Evolutionary conservation across 2,113 vertebrate species (phyloP).

Genomic region (Equus przewalskii): DNA sequence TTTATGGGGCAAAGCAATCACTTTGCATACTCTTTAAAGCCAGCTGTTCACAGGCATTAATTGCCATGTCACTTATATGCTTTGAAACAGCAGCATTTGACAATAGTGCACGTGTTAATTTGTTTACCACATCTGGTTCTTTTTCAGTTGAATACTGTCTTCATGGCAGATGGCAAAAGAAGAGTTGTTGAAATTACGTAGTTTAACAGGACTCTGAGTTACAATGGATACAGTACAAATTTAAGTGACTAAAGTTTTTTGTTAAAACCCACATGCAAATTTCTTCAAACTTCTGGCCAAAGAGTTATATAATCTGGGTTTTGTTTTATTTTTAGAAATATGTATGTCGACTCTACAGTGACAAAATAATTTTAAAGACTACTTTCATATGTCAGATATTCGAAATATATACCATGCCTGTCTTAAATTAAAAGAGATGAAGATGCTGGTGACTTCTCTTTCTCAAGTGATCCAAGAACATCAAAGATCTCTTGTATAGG

Average conservation of each 20-base stretch:
- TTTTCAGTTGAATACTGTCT: conserved; percentile 66
- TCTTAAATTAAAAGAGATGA: neutral
- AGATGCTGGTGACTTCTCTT: neutral
- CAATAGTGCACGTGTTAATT: conserved; percentile 76
- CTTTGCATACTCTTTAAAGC: conserved; percentile 73
- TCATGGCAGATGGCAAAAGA: conserved; percentile 71
- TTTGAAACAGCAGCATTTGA: conserved; percentile 73
- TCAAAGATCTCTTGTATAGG: neutral
- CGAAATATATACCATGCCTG: neutral
- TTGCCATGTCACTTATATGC: conserved; percentile 76
- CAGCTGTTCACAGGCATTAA: conserved; percentile 83
- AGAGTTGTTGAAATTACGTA: conserved; percentile 68
- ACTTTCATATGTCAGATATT: neutral
- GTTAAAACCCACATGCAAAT: conserved; percentile 41
- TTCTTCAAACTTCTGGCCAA: neutral
- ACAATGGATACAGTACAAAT: neutral
- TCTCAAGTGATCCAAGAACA: neutral
- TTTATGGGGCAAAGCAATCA: conserved; percentile 76
- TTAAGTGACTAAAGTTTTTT: conserved; percentile 65
- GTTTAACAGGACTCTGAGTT: conserved; percentile 60
- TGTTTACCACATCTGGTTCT: conserved; percentile 82
- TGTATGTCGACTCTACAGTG: neutral
- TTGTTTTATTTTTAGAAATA: conserved; percentile 68
- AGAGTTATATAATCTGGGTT: neutral
- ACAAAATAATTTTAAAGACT: conserved; percentile 31